A percentile compares a stretch with the other conserved stretches of the same genome.
Evolutionary conservation across 1,140 invertebrate species (phyloP).

Genomic region (Araneus ventricosus): DNA sequence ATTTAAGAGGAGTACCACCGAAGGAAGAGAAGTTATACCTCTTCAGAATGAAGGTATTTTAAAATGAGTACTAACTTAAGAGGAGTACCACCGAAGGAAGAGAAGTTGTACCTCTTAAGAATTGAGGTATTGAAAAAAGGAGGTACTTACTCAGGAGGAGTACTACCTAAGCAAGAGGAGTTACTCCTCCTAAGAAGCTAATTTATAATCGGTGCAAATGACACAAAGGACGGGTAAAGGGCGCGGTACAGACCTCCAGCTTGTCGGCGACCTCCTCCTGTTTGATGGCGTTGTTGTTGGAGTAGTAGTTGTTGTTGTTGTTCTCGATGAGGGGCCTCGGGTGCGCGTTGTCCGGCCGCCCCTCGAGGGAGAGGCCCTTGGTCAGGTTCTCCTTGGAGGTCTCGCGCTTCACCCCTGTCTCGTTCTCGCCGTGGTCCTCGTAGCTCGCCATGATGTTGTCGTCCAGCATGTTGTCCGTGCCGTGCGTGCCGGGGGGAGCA

Average conservation of each 20-base stretch:
- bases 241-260: constrained; percentile 33
- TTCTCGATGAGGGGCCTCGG: constrained; percentile 46
- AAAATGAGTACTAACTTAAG: too few species aligned
- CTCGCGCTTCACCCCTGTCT: constrained; percentile 57
- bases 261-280: constrained; percentile 33
- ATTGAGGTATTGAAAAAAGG: too few species aligned
- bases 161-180: too few species aligned
- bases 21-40: too few species aligned
- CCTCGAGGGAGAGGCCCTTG: constrained; percentile 30
- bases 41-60: too few species aligned
- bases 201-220: too few species aligned
- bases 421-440: constrained; percentile 87
- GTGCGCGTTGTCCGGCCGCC: constrained; percentile 31
- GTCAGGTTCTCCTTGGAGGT: constrained; percentile 60
- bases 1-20: too few species aligned
- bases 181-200: too few species aligned
- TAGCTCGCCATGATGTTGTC: constrained; percentile 81
- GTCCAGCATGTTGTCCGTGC: constrained; percentile 82
- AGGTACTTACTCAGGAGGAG: too few species aligned
- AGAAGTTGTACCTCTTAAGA: too few species aligned
- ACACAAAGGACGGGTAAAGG: too few species aligned
- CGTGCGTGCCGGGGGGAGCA: constrained; percentile 79
- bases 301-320: constrained; percentile 69
- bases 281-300: constrained; percentile 63
- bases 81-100: too few species aligned